These are phyloP conservation scores for Camponotus pennsylvanicus DNA, from an alignment of 1,140 invertebrate genomes.

Conservation along the genomic window DNA sequence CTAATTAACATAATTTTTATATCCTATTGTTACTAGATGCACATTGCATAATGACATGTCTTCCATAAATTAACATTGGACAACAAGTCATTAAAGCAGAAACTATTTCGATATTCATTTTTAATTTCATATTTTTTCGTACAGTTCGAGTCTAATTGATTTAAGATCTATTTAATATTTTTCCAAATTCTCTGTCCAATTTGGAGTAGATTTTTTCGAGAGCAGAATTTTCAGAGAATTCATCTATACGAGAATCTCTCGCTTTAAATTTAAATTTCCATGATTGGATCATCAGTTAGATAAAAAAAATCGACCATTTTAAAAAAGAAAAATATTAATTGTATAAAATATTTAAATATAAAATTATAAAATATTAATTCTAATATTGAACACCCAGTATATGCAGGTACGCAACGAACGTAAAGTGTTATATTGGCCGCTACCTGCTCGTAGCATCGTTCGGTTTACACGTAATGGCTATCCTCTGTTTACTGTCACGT, in stretches of 20 bases:
- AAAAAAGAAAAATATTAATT: not conserved
- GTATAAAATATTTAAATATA: too few species aligned
- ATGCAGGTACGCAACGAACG: slow-evolving; percentile 8
- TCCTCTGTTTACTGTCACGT: slow-evolving; percentile 37
- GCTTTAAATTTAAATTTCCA: not conserved
- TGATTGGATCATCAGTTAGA: not conserved
- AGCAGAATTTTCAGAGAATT: too few species aligned
- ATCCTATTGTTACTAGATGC: too few species aligned
- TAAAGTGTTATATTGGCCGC: slow-evolving; percentile 25
- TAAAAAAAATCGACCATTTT: not conserved
- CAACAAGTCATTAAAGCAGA: too few species aligned
- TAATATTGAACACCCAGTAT: slow-evolving; percentile 10
- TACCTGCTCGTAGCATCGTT: not conserved
- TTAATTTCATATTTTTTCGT: too few species aligned
- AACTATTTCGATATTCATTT: too few species aligned
- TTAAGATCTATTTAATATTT: too few species aligned
- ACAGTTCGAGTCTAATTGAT: too few species aligned
- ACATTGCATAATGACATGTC: too few species aligned
- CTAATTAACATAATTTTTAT: too few species aligned
- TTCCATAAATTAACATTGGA: too few species aligned
- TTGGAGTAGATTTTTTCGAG: not conserved
- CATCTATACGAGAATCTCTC: not conserved
- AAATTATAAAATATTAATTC: not conserved
- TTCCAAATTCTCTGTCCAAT: not conserved
- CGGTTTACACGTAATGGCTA: slow-evolving; percentile 41